Evolutionary conservation across 2,113 vertebrate genomes (phyloP), one percentile per base, ranked within the genome.

Genomic region (Athene noctua): DNA sequence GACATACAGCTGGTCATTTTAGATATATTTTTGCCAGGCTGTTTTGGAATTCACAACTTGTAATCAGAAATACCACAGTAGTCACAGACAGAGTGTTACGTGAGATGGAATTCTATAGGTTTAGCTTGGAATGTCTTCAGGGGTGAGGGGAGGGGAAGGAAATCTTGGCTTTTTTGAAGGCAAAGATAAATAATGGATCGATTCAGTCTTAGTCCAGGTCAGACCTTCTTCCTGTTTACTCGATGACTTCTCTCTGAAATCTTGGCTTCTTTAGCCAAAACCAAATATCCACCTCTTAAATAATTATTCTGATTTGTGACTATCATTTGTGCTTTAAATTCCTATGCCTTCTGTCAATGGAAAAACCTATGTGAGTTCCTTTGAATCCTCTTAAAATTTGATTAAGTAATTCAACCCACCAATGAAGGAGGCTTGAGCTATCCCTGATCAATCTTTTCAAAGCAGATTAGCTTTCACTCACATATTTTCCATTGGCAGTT

Each of bases 131-230:
- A 51, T 29, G 13, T 11, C 15, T 75, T 10, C 2, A 2, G 3
- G 26, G 11, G 2, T 1, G 22, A 4, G 4, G 18, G 18, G 11
- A 4, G 2, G 4, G 4, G 13, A 25, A 38, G 16, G 4, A 42
- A 72, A 7, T 12, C 18, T 57, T 61, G 63, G 2, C 2, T 38
- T 44, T 80, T 72, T 80, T 61, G 14, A 22, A 52, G 11, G 3
- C 13, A 62, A 82, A 70, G 14, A 11, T 20, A 62, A 70, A 61
- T 36, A 62, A 78, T 32, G 17, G 18, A 61, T 52, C 68, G 11
- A 67, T 71, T 49, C 6, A 46, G 7, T 23, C 25, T 59, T 83
- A 68, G 25, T 61, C 14, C 63, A 80, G 16, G 23, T 42, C 34
- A 57, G 23, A 80, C 2, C 5, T 86, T 78, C 26, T 54, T 4